Percentiles rank a stretch among this genome's conserved stretches.
Conservation (phyloP, 2,797 vertebrate species). For the Coendou prehensilis region DNA sequence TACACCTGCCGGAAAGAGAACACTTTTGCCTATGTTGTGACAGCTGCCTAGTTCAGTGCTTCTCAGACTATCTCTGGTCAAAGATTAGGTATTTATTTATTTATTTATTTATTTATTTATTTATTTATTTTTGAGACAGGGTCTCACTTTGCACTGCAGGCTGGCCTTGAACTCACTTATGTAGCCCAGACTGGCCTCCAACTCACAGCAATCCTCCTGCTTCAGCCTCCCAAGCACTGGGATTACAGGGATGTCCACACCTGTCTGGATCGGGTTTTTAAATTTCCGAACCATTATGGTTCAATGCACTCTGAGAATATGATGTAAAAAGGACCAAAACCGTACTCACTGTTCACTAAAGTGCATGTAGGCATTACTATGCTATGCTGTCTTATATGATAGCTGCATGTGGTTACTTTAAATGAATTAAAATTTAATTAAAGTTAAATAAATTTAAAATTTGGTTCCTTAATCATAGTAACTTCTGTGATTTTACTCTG, state of each 20-base stretch:
- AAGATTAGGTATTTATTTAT: background rate
- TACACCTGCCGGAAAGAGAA: background rate
- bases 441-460: slow-evolving; percentile 21
- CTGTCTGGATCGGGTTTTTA: background rate
- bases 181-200: too few species aligned
- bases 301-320: background rate
- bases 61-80: background rate
- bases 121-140: background rate
- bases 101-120: background rate
- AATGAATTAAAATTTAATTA: slow-evolving; percentile 27
- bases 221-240: background rate
- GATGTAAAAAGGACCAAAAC: background rate
- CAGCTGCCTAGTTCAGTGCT: background rate
- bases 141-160: background rate
- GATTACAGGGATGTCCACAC: background rate
- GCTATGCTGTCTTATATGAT: background rate
- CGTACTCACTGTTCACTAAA: background rate
- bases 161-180: too few species aligned
- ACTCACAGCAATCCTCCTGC: background rate
- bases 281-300: background rate
- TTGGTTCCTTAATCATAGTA: background rate
- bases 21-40: background rate
- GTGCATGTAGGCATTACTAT: background rate
- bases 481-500: background rate
- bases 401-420: background rate